Percentiles rank a stretch among this genome's conserved stretches.
phyloP scores from a whole-genome alignment of 2,113 vertebrate species.

The Oryctolagus cuniculus region mOryCun1.1 NC_091432.1:201416001-201416500 shows the following conservation, averaged over 20 bases:
- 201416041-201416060: too few species aligned
- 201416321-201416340: background rate
- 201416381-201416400: background rate
- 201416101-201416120: background rate
- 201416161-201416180: background rate
- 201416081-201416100: background rate
- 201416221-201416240: background rate
- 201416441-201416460: background rate
- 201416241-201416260: background rate
- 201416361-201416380: background rate
- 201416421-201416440: background rate
- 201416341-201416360: background rate
- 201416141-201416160: background rate
- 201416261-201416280: background rate
- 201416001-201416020: background rate
- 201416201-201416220: background rate
- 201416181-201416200: background rate
- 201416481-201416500: background rate
- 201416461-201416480: background rate
- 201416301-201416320: background rate
- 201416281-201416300: slow-evolving; percentile 40
- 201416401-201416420: background rate
- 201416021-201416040: background rate
- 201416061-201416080: background rate
- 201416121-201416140: background rate